A percentile compares a stretch with the other conserved stretches of the same genome.
Evolutionary conservation across 2,797 vertebrate species (phyloP).

Genomic region (Ambastaia sidthimunki): DNA sequence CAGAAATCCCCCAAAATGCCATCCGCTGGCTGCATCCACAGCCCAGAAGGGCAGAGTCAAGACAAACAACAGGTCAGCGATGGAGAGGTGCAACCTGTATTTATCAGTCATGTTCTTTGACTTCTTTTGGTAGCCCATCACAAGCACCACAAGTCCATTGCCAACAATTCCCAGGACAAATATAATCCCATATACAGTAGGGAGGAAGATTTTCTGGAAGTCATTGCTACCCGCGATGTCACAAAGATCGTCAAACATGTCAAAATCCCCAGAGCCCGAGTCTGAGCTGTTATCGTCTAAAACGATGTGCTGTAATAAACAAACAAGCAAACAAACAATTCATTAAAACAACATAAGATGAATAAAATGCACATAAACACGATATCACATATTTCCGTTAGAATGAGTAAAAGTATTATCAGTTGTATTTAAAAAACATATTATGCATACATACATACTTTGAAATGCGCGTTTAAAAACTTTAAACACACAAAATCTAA

Average conservation of each 20-base stretch:
- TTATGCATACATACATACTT: too few relatives aligned
- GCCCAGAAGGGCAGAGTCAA: slow-evolving; percentile 97
- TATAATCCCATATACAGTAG: slow-evolving; percentile 90
- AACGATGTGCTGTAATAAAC: slow-evolving; percentile 53
- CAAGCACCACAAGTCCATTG: slow-evolving; percentile 92
- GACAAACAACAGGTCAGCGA: slow-evolving; percentile 94
- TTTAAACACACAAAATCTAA: background rate
- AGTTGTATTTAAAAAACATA: background rate
- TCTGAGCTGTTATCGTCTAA: slow-evolving; percentile 75
- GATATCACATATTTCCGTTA: too few relatives aligned
- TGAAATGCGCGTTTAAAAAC: background rate
- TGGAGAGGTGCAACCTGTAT: slow-evolving; percentile 94
- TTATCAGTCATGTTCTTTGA: slow-evolving; percentile 95
- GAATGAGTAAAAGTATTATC: background rate
- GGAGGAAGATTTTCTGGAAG: slow-evolving; percentile 91
- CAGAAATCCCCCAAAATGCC: slow-evolving; percentile 89
- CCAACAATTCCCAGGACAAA: slow-evolving; percentile 91
- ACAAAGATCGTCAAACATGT: slow-evolving; percentile 74
- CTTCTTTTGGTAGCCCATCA: slow-evolving; percentile 98
- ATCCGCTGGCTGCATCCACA: slow-evolving; percentile 86
- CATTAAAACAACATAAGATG: background rate
- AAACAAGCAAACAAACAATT: background rate
- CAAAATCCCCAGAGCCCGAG: slow-evolving; percentile 79
- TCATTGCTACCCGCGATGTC: slow-evolving; percentile 70
- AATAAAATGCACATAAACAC: slow-evolving; percentile 1